Evolutionary conservation across 2,888 invertebrate genomes (phyloP), one percentile per base, ranked within the genome.

Genomic region (Melieria omissa): DNA sequence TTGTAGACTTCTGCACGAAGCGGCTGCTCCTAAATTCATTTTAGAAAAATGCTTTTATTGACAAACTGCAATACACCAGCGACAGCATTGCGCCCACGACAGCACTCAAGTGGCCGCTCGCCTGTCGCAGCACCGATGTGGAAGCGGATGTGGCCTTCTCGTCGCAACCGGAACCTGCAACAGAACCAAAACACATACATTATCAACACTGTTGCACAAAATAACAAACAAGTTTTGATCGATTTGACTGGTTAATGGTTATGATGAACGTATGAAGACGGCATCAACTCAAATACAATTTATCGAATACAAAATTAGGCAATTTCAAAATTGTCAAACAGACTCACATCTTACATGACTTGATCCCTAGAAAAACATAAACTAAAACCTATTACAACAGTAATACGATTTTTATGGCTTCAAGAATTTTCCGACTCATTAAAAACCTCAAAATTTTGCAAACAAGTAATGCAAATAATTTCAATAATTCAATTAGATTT

Each of bases 91-190:
- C 29, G 29, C 29, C 29, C 29, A 29, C 29, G 29, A 29, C 29
- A 29, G 29, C 29, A 29, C 29, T 29, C 29, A 29, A 29, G 29
- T 29, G 29, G 2, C 29, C 16, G 6, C 10, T 29, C n/a, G 41
- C 58, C 14, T 67, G 65, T 44, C 57, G 64, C 10, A 60, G 57
- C 49, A 68, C 57, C 46, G 57, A 61, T 10, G 66, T 4, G 41
- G 74, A 68, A 41, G 75, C 73, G 12, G 73, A 74, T 62, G 70
- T 58, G 45, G 63, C 67, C 16, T 63, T 76, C 10, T 75, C 73
- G 29, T 77, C 75, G 75, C 83, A 83, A 72, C 76, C 81, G 69
- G 81, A 80, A 71, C 82, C 83, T 83, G 76, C 6, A 78, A 78
- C 9, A 29, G 29, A 29, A 29, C 52, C 52, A 52, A 52, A 52